Conservation (phyloP, 2,113 vertebrate species). For the Oophaga pumilio region DNA sequence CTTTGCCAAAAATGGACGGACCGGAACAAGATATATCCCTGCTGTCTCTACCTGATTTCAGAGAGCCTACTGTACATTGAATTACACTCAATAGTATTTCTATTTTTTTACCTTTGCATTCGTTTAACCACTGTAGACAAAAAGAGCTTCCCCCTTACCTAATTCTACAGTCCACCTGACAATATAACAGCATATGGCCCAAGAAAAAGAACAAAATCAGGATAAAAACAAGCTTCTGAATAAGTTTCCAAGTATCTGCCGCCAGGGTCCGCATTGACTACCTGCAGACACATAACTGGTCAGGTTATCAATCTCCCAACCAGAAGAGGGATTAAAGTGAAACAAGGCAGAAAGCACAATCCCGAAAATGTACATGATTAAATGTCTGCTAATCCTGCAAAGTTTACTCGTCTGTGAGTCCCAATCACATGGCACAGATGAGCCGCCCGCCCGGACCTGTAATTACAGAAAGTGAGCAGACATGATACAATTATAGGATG, state of each 20-base stretch:
- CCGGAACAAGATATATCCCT: too few species aligned
- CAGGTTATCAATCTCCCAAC: constrained; percentile 4
- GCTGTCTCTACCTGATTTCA: too few species aligned
- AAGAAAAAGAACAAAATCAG: too few species aligned
- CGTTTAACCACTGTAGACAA: too few species aligned
- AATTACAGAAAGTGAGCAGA: constrained; percentile 41
- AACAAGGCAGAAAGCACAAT: constrained; percentile 15
- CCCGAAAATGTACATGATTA: constrained; percentile 41
- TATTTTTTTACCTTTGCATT: too few species aligned
- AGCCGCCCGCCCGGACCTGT: background rate
- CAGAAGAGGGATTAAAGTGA: constrained; percentile 19
- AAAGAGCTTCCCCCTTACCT: too few species aligned
- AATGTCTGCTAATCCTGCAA: constrained; percentile 36
- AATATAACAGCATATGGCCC: too few species aligned
- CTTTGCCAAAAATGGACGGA: too few species aligned
- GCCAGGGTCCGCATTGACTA: background rate
- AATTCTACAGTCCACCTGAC: too few species aligned
- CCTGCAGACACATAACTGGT: background rate
- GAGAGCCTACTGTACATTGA: too few species aligned
- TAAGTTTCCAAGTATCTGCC: background rate
- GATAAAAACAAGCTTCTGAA: background rate
- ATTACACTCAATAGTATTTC: too few species aligned
- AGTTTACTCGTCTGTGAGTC: constrained; percentile 6
- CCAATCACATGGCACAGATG: background rate
- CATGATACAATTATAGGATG: constrained; percentile 15